These are phyloP conservation scores for Xenops minutus DNA, from an alignment of 2,797 vertebrate species.

Conservation along the genomic window DNA sequence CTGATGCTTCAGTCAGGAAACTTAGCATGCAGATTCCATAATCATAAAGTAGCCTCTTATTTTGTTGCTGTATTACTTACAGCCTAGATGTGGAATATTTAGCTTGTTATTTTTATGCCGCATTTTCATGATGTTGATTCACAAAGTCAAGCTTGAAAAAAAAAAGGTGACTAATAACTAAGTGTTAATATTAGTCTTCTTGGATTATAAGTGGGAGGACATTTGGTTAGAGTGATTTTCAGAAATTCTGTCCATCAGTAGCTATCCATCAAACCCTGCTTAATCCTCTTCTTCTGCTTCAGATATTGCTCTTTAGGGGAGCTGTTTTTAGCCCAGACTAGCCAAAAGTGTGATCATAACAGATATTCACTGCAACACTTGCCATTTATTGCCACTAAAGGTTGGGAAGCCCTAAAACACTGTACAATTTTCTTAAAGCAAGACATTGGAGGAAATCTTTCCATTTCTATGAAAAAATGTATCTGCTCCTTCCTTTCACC, in stretches of 20 bases:
- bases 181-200: not conserved
- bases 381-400: not conserved
- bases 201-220: not conserved
- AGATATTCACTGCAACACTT: not conserved
- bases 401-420: not conserved
- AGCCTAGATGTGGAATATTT: not conserved
- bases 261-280: not conserved
- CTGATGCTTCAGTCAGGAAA: not conserved
- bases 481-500: not conserved
- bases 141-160: not conserved
- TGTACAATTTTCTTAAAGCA: not conserved
- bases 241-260: not conserved
- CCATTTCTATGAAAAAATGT: not conserved
- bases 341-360: not conserved
- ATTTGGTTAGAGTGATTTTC: not conserved
- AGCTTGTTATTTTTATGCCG: not conserved
- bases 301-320: not conserved
- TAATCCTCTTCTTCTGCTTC: not conserved
- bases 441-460: not conserved
- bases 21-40: not conserved
- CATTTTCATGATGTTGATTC: not conserved
- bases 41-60: not conserved
- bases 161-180: not conserved
- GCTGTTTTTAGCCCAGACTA: not conserved
- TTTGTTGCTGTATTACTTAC: not conserved